These are phyloP conservation scores for Callosobruchus maculatus DNA, from an alignment of 2,888 invertebrate species.

Conservation along the genomic window DNA sequence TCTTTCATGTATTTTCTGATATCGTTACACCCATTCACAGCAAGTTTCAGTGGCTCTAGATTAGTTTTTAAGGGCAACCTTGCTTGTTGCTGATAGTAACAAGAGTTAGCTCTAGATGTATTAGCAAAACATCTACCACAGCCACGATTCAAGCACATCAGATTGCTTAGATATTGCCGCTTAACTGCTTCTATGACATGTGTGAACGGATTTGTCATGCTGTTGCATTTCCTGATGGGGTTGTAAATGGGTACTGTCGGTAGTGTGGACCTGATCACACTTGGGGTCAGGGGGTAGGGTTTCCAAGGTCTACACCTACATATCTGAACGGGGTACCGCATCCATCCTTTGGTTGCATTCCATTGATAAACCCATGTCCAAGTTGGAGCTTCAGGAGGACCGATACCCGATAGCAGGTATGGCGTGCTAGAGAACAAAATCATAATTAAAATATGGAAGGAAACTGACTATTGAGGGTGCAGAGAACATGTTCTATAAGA, in stretches of 20 bases:
- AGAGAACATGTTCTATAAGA: not conserved
- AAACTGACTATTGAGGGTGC: not conserved
- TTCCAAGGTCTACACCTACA: not conserved
- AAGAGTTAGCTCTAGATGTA: not conserved
- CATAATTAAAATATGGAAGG: not conserved
- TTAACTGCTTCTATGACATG: not conserved
- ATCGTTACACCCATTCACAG: not conserved
- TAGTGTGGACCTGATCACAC: too few species aligned
- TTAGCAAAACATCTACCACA: not conserved
- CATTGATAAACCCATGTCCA: not conserved
- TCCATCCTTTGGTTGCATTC: not conserved
- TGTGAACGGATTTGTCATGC: not conserved
- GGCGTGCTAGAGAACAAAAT: not conserved
- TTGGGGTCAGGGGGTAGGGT: not conserved
- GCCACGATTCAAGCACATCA: not conserved
- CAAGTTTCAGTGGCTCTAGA: not conserved
- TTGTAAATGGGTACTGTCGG: too few species aligned
- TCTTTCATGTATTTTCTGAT: too few species aligned
- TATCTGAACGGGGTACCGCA: not conserved
- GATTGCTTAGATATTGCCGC: not conserved
- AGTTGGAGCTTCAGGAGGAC: not conserved
- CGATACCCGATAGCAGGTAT: not conserved
- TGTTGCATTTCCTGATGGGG: too few species aligned
- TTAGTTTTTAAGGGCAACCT: too few species aligned
- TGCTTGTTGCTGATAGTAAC: not conserved